These are phyloP conservation scores for Trachops cirrhosus DNA, from an alignment of 2,797 vertebrate genomes.

Conservation along the genomic window DNA sequence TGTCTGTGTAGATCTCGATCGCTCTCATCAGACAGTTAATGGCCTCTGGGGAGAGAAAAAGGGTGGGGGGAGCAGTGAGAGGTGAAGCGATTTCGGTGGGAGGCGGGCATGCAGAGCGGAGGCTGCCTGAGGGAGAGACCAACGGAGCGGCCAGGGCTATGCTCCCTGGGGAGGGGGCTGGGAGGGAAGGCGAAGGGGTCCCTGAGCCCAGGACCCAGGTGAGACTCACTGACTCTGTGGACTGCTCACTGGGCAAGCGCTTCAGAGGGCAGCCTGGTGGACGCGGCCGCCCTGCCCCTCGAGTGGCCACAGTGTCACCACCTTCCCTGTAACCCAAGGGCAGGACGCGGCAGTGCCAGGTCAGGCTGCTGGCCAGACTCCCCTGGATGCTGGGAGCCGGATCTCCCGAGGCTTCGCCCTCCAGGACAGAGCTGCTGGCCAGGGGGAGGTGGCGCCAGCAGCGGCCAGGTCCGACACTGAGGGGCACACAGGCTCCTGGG, in stretches of 20 bases:
- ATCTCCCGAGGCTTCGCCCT: not conserved
- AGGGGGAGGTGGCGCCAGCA: no score
- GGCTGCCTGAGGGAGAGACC: not conserved
- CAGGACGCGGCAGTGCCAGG: not conserved
- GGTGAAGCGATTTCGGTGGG: not conserved
- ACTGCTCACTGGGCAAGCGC: not conserved
- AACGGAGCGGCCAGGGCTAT: not conserved
- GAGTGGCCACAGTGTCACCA: not conserved
- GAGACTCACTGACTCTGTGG: not conserved
- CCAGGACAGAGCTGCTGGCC: not conserved
- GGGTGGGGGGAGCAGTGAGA: not conserved
- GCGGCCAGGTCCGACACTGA: not conserved
- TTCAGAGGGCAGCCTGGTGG: not conserved
- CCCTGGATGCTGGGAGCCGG: not conserved
- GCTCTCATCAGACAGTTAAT: conserved; percentile 86
- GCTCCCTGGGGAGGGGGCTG: not conserved
- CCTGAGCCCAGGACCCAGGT: not conserved
- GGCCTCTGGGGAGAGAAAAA: conserved; percentile 82
- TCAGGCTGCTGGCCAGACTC: not conserved
- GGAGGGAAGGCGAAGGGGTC: not conserved
- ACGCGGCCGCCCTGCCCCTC: accelerated
- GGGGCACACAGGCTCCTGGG: not conserved
- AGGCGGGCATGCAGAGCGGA: not conserved
- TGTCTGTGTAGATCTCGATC: conserved; percentile 92
- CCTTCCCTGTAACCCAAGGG: not conserved